These are phyloP conservation scores for Daubentonia madagascariensis DNA, from an alignment of 2,113 vertebrate genomes.

Conservation along the genomic window DNA sequence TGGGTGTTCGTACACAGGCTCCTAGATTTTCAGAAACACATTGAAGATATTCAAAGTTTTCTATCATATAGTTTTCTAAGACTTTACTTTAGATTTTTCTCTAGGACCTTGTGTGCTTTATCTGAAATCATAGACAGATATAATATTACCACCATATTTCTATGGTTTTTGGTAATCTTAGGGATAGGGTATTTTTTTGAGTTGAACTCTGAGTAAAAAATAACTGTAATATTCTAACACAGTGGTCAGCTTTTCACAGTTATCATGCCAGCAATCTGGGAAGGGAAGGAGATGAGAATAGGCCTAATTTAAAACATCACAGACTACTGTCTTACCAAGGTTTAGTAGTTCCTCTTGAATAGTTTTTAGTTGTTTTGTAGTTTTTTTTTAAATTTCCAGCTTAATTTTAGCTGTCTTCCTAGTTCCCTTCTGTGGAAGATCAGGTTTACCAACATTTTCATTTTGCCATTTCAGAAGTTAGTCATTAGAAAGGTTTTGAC, in stretches of 20 bases:
- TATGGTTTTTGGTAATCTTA: background rate
- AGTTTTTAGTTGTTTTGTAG: background rate
- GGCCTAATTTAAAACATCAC: background rate
- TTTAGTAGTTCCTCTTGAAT: background rate
- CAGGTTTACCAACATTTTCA: background rate
- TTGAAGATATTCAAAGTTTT: background rate
- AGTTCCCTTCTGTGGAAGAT: background rate
- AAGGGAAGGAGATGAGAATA: background rate
- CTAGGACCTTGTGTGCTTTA: background rate
- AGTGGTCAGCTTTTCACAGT: background rate
- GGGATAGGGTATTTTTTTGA: background rate
- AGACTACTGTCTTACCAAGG: background rate
- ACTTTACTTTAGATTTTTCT: background rate
- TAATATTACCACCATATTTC: background rate
- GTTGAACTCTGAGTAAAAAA: background rate
- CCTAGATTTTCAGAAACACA: background rate
- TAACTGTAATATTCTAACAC: background rate
- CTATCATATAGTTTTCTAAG: background rate
- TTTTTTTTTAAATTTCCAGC: background rate
- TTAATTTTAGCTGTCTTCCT: background rate
- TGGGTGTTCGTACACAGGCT: background rate
- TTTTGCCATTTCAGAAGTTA: background rate
- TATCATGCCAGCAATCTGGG: background rate
- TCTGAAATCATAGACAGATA: background rate
- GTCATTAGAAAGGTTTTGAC: background rate